A percentile compares a stretch with the other conserved stretches of the same genome.
phyloP scores from a whole-genome alignment of 1,140 invertebrate species.

The Cryptotermes secundus region DNA sequence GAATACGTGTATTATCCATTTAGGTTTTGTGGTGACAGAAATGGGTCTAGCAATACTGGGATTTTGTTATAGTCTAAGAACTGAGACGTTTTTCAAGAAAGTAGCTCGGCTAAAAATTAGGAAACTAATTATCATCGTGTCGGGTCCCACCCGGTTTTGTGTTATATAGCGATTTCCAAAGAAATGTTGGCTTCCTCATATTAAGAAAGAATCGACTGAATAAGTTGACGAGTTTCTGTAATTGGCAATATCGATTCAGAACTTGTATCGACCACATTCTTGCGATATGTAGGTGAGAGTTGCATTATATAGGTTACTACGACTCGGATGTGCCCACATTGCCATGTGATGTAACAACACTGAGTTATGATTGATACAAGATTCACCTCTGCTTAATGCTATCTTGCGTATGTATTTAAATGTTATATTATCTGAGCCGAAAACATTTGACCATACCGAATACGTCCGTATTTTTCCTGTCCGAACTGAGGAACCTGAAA shows the following conservation, averaged over 20 bases:
- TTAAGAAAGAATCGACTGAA: neutral
- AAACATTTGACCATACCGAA: too few species aligned
- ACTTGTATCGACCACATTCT: conserved; percentile 15
- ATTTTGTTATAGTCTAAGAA: too few species aligned
- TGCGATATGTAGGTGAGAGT: conserved; percentile 11
- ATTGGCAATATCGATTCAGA: neutral
- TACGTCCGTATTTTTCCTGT: too few species aligned
- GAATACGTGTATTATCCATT: too few species aligned
- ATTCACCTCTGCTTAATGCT: neutral
- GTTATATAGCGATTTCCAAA: neutral
- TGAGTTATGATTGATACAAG: neutral
- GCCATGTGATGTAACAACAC: neutral
- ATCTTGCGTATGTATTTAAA: neutral
- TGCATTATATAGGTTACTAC: neutral
- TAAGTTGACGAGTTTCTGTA: neutral
- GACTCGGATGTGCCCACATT: neutral
- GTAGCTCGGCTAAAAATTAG: neutral
- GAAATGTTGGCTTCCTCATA: neutral
- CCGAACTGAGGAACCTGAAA: too few species aligned
- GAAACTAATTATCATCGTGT: neutral
- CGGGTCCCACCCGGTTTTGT: neutral
- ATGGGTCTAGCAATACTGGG: too few species aligned
- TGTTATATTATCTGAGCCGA: too few species aligned
- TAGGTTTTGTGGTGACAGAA: too few species aligned
- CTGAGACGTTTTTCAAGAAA: too few species aligned